These are phyloP conservation scores for Damaliscus lunatus DNA, from an alignment of 2,113 vertebrate species.

Conservation along the genomic window DNA sequence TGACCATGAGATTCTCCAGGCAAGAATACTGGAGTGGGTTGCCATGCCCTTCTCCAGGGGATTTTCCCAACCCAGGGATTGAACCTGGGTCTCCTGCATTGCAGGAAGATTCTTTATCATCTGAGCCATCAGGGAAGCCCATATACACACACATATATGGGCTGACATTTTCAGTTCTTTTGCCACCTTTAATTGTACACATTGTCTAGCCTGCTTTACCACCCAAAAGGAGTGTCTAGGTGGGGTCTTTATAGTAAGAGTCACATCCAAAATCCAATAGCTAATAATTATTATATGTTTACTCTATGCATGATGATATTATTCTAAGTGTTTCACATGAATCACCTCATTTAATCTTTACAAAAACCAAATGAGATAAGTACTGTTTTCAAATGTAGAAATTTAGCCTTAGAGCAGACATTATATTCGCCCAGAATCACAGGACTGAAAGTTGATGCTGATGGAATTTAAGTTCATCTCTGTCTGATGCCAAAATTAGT, in stretches of 20 bases:
- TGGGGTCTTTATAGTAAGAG: background rate
- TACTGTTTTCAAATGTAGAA: constrained; percentile 7
- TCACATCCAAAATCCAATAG: background rate
- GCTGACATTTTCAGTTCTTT: background rate
- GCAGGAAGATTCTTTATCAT: background rate
- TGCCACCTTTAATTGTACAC: background rate
- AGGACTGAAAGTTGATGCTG: background rate
- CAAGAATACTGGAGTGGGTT: background rate
- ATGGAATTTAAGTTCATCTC: background rate
- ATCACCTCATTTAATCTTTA: constrained; percentile 3
- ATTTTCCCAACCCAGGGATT: background rate
- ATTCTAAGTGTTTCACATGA: background rate
- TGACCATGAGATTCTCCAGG: background rate
- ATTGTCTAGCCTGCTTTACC: background rate
- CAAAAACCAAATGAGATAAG: background rate
- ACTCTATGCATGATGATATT: background rate
- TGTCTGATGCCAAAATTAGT: background rate
- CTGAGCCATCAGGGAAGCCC: background rate
- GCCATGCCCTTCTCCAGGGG: background rate
- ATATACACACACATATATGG: background rate
- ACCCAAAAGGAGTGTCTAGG: background rate
- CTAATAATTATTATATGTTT: background rate
- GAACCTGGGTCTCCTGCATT: background rate
- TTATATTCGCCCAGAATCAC: background rate
- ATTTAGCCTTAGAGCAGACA: background rate